These are phyloP conservation scores for Tribolium freemani DNA, from an alignment of 2,888 invertebrate species.

Conservation along the genomic window DNA sequence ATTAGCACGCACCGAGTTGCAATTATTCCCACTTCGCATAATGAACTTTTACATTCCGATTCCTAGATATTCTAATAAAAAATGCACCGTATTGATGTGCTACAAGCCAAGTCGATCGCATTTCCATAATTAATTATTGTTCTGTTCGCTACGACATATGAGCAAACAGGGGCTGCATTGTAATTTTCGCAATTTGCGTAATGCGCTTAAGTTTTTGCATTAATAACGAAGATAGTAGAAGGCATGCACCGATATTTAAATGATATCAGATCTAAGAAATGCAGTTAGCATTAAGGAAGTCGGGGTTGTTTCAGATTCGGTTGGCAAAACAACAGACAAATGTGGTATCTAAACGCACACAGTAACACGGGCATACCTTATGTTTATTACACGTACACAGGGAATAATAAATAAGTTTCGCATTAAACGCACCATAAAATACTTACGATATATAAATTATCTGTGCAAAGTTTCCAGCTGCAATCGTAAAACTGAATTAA, in stretches of 20 bases:
- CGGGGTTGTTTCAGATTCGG: constrained; percentile 50
- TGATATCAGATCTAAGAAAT: constrained; percentile 40
- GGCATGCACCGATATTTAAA: constrained; percentile 38
- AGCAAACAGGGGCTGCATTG: constrained; percentile 19
- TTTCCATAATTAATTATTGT: constrained; percentile 39
- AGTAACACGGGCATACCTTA: constrained; percentile 43
- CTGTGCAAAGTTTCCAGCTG: background rate
- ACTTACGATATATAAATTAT: constrained; percentile 10
- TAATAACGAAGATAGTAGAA: constrained; percentile 23
- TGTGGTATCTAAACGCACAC: constrained; percentile 51
- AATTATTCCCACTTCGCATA: constrained; percentile 10
- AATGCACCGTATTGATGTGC: background rate
- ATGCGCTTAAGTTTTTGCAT: constrained; percentile 27
- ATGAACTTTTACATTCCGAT: background rate
- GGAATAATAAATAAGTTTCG: constrained; percentile 42
- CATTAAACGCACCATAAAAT: constrained; percentile 39
- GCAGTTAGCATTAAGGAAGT: constrained; percentile 49
- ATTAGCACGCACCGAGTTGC: constrained; percentile 9
- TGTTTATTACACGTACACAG: constrained; percentile 45
- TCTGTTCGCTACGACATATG: constrained; percentile 13
- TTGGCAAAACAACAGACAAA: constrained; percentile 51
- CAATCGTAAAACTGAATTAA: constrained; percentile 11
- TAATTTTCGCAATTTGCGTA: constrained; percentile 35
- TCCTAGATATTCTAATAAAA: background rate
- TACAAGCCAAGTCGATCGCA: constrained; percentile 4